Conservation (phyloP, 2,113 vertebrate genomes). For the Rhynchomys soricoides region DNA sequence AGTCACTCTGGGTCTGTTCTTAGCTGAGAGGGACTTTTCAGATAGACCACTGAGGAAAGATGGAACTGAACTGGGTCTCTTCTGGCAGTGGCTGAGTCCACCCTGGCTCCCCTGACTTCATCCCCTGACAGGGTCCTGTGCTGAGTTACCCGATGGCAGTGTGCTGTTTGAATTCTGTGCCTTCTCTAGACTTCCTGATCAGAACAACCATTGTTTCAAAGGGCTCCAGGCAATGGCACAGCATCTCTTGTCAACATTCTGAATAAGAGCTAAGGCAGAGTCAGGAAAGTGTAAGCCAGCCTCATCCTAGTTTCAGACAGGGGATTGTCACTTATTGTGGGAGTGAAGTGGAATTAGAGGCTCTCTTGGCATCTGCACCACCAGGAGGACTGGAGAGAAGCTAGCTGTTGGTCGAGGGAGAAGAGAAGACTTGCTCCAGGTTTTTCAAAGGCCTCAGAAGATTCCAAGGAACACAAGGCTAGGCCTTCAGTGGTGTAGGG, state of each 20-base stretch:
- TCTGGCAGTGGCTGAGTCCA: neutral
- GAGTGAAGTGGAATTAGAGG: neutral
- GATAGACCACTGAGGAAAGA: neutral
- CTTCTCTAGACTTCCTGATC: neutral
- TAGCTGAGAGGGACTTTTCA: neutral
- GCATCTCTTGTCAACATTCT: neutral
- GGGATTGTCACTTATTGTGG: fast-evolving
- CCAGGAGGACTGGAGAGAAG: neutral
- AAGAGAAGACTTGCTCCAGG: neutral
- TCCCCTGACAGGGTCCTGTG: neutral
- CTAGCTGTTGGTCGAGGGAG: neutral
- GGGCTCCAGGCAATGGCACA: neutral
- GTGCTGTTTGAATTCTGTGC: neutral
- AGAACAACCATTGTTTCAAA: neutral
- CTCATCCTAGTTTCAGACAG: fast-evolving
- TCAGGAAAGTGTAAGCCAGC: neutral
- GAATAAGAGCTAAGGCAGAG: neutral
- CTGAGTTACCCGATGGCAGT: neutral
- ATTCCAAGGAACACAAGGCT: neutral
- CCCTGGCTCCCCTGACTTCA: neutral
- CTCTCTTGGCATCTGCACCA: neutral
- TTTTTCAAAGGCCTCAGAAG: neutral
- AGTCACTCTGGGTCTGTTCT: neutral
- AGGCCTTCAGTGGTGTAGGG: neutral
- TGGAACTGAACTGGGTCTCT: neutral